phyloP scores from a whole-genome alignment of 2,797 vertebrate genomes.

The Zalophus californianus region DNA sequence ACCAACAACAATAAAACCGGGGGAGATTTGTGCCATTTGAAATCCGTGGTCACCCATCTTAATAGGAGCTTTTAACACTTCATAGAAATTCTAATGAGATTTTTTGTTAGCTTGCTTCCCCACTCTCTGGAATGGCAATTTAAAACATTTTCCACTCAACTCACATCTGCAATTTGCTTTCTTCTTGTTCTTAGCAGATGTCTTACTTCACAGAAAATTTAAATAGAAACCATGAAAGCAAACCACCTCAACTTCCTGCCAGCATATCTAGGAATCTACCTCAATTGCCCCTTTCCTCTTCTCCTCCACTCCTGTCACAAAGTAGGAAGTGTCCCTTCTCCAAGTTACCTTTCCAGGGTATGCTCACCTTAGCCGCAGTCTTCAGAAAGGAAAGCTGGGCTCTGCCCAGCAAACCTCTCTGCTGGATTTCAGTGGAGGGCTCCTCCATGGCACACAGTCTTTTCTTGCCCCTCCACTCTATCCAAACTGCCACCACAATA shows the following conservation, averaged over 20 bases:
- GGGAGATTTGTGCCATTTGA: not conserved
- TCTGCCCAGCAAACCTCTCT: not conserved
- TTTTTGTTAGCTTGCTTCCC: slow-evolving; percentile 48
- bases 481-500: not conserved
- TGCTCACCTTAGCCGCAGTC: not conserved
- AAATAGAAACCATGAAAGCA: slow-evolving; percentile 62
- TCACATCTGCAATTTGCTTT: slow-evolving; percentile 72
- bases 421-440: not conserved
- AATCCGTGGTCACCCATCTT: not conserved
- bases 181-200: slow-evolving; percentile 72
- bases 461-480: not conserved
- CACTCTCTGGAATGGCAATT: slow-evolving; percentile 64
- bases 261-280: not conserved
- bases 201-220: slow-evolving; percentile 69
- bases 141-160: slow-evolving; percentile 70
- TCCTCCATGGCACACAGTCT: not conserved
- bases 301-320: not conserved
- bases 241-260: slow-evolving; percentile 60
- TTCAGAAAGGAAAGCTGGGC: not conserved
- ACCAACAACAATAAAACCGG: not conserved
- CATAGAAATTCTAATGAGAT: slow-evolving; percentile 60
- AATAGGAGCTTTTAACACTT: not conserved
- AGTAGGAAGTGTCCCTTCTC: not conserved
- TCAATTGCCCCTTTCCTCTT: not conserved
- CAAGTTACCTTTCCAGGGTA: not conserved